Evolutionary conservation across 2,113 vertebrate species (phyloP).

Genomic region (Psophia crepitans): DNA sequence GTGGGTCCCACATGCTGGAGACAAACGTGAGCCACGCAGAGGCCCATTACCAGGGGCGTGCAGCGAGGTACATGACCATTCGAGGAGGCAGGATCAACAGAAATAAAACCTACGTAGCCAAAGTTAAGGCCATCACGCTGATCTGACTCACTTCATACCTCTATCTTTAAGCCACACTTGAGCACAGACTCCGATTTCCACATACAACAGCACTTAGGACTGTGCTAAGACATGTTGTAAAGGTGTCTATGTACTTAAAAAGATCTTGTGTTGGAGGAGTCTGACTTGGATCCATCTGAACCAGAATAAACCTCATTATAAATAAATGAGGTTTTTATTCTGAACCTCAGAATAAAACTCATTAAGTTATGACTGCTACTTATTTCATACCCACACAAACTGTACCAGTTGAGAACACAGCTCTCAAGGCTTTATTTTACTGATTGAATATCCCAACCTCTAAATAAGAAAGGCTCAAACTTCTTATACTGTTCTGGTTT

Average conservation of each 20-base stretch:
- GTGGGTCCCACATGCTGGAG: rapidly evolving
- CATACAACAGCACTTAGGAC: rapidly evolving
- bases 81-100: rapidly evolving
- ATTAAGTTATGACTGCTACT: background rate
- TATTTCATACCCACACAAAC: background rate
- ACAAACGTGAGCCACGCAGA: rapidly evolving
- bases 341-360: too few species aligned
- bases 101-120: background rate
- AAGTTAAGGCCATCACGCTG: background rate
- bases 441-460: background rate
- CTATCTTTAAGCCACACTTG: background rate
- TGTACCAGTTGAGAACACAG: background rate
- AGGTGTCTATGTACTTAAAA: background rate
- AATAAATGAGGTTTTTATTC: too few species aligned
- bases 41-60: rapidly evolving
- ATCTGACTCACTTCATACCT: too few species aligned
- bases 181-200: background rate
- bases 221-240: rapidly evolving
- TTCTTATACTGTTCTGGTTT: background rate
- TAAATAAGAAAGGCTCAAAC: background rate
- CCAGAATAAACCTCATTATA: too few species aligned
- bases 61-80: rapidly evolving
- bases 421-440: background rate
- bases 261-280: rapidly evolving
- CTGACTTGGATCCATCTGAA: background rate